Evolutionary conservation across 2,113 vertebrate species (phyloP).

Genomic region (Oncorhynchus mykiss): DNA sequence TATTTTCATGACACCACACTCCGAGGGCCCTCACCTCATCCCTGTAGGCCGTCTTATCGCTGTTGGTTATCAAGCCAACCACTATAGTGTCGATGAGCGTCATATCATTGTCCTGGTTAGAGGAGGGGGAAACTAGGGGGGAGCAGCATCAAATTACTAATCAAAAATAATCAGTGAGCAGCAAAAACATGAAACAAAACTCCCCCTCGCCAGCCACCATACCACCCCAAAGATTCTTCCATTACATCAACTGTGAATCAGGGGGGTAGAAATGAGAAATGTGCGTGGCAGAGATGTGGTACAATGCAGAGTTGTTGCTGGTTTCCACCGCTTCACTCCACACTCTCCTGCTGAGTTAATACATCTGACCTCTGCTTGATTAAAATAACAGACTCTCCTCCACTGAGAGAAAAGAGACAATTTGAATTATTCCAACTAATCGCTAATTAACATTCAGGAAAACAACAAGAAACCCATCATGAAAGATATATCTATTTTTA

Average conservation of each 20-base stretch:
- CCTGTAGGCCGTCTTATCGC: no score
- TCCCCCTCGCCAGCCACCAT: background rate
- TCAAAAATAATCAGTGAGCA: conserved; percentile 44
- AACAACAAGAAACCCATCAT: conserved; percentile 63
- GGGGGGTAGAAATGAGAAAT: conserved; percentile 13
- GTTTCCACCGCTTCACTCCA: conserved; percentile 61
- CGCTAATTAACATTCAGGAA: conserved; percentile 72
- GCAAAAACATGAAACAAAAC: conserved; percentile 37
- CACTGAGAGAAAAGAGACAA: conserved; percentile 56
- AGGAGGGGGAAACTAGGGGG: background rate
- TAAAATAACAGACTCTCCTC: conserved; percentile 76
- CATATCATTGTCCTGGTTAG: conserved; percentile 33
- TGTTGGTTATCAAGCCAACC: no score
- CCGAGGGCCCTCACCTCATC: no score
- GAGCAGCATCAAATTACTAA: conserved; percentile 37
- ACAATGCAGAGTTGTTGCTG: conserved; percentile 50
- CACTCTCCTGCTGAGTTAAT: conserved; percentile 73
- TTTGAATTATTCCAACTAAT: conserved; percentile 73
- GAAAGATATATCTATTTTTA: conserved; percentile 64
- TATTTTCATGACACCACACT: no score
- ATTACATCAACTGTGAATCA: conserved; percentile 7
- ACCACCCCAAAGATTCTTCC: background rate
- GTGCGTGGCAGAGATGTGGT: conserved; percentile 40
- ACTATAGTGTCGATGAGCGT: no score
- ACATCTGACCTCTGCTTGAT: conserved; percentile 79